Percentiles rank a stretch among this genome's conserved stretches.
These are phyloP conservation scores for Tribolium freemani DNA, from an alignment of 2,888 invertebrate species.

Conservation along the genomic window DNA sequence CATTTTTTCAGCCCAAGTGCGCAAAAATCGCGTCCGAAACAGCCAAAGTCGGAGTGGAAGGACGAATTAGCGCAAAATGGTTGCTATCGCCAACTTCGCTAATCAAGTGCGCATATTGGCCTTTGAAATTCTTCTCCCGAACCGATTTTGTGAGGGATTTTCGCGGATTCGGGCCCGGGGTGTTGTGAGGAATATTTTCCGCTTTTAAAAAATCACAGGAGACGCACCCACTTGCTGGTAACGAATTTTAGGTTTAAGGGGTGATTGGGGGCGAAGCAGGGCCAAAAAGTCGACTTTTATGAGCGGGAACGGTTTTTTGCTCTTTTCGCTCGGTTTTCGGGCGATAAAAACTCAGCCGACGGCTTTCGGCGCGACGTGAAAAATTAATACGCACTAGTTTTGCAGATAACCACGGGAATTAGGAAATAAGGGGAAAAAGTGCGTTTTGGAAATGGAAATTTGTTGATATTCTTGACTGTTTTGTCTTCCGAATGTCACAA, in stretches of 20 bases:
- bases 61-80: constrained; percentile 63
- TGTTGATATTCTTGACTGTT: not conserved
- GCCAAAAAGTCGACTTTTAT: constrained; percentile 36
- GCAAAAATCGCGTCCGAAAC: constrained; percentile 55
- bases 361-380: not conserved
- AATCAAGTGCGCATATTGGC: constrained; percentile 55
- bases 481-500: not conserved
- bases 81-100: constrained; percentile 58
- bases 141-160: not conserved
- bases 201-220: constrained; percentile 3
- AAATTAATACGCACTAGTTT: constrained; percentile 40
- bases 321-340: not conserved
- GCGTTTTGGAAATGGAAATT: not conserved
- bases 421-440: not conserved
- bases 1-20: constrained; percentile 51
- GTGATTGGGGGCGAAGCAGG: not conserved
- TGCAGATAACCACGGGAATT: not conserved
- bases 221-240: not conserved
- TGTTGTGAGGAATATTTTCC: not conserved
- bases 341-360: constrained; percentile 20
- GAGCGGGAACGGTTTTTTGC: not conserved
- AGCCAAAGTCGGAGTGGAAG: constrained; percentile 62
- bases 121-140: constrained; percentile 36
- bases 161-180: not conserved
- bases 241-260: constrained; percentile 28